A percentile compares a stretch with the other conserved stretches of the same genome.
Evolutionary conservation across 2,888 invertebrate genomes (phyloP).

Genomic region (Crioceris asparagi): DNA sequence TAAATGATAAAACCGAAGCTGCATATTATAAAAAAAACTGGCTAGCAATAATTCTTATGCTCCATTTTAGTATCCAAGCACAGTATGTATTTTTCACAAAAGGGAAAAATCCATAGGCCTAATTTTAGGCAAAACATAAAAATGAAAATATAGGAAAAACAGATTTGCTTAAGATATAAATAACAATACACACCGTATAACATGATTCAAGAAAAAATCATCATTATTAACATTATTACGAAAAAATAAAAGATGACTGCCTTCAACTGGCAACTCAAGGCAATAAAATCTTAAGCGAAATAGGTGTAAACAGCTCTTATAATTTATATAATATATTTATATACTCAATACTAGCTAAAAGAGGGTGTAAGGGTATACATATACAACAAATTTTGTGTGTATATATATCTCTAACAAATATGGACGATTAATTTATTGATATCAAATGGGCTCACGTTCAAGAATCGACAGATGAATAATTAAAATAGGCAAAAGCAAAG

Average conservation of each 20-base stretch:
- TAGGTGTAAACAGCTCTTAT: constrained; percentile 16
- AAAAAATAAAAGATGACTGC: no score
- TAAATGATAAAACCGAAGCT: no score
- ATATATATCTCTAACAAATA: constrained; percentile 32
- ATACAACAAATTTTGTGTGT: constrained; percentile 24
- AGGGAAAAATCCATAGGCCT: no score
- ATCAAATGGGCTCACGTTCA: no score
- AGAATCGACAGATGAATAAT: no score
- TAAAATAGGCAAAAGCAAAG: no score
- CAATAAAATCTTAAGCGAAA: constrained; percentile 15
- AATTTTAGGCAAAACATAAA: no score
- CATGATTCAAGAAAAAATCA: constrained; percentile 10
- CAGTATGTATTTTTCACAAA: no score
- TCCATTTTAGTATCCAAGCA: no score
- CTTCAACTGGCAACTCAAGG: background rate
- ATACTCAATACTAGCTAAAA: constrained; percentile 27
- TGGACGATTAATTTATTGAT: constrained; percentile 37
- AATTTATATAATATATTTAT: constrained; percentile 11
- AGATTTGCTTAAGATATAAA: background rate
- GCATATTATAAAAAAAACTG: no score
- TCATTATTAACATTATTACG: constrained; percentile 6
- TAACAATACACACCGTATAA: constrained; percentile 2
- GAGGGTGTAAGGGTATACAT: constrained; percentile 26
- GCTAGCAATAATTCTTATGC: no score
- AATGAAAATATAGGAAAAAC: background rate